Percentiles rank a stretch among this genome's conserved stretches.
These are phyloP conservation scores for Isichthys henryi DNA, from an alignment of 2,113 vertebrate species.

Conservation along the genomic window DNA sequence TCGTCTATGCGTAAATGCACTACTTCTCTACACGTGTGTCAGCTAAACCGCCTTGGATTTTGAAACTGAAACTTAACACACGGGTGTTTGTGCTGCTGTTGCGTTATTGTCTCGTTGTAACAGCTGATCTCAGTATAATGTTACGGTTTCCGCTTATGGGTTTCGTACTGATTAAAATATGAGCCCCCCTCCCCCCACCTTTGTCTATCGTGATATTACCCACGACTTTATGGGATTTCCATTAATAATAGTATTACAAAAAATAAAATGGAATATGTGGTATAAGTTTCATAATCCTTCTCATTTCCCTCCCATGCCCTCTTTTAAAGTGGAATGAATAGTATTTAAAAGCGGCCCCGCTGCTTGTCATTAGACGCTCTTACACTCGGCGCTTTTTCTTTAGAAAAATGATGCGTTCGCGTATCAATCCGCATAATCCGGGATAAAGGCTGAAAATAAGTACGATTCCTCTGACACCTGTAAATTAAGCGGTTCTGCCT, in stretches of 20 bases:
- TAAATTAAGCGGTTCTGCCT: conserved; percentile 19
- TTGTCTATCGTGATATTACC: not conserved
- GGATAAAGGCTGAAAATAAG: conserved; percentile 26
- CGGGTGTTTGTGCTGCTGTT: not conserved
- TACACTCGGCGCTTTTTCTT: conserved; percentile 13
- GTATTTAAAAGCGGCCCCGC: not conserved
- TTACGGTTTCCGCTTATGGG: not conserved
- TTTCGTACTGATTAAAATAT: not conserved
- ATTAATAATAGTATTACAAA: conserved; percentile 14
- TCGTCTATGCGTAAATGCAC: not conserved
- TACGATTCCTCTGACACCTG: conserved; percentile 16
- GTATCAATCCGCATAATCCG: conserved; percentile 29
- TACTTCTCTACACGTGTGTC: not conserved
- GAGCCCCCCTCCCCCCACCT: not conserved
- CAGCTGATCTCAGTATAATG: not conserved
- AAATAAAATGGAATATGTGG: conserved; percentile 6
- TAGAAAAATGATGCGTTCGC: conserved; percentile 26
- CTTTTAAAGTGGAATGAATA: conserved; percentile 8
- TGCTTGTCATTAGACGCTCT: conserved; percentile 11
- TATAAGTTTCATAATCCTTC: conserved; percentile 19
- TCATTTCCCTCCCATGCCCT: not conserved
- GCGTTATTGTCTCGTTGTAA: not conserved
- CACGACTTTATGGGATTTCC: conserved; percentile 12
- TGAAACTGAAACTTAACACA: not conserved
- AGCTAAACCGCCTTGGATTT: not conserved